Evolutionary conservation across 2,797 vertebrate species (phyloP), one percentile per base, ranked within the genome.

Genomic region (Ctenochaetus hawaiiensis): DNA sequence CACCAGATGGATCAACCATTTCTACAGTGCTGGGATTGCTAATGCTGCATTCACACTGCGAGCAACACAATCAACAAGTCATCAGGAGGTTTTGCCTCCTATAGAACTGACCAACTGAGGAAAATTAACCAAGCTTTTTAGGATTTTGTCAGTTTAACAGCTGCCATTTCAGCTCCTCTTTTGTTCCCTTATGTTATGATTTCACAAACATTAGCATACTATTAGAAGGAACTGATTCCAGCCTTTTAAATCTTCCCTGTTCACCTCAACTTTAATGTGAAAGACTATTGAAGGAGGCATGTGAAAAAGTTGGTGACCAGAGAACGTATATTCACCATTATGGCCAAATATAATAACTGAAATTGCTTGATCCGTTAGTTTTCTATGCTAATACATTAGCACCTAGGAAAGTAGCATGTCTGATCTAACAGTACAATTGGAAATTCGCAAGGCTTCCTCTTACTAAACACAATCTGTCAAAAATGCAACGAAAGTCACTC

Each of bases 51-150:
- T 70, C 64, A 57, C 70, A 66, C 48, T n/a, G 51, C 16, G 17
- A 80, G 58, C 18, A 73, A 78, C 72, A 26, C 54, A 37, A 69
- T 64, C 54, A 71, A 48, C 64, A 75, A 54, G 78, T 81, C 48
- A 39, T 26, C 17, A 12, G 37, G 43, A 57, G 49, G 5, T 56
- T 74, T 45, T 26, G n/a, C 4, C 37, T 70, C 67, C 59, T 26
- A 18, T 16, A 44, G 52, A 75, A 54, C 48, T 41, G 63, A 54
- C 39, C 43, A 12, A 66, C 37, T 20, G 10, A 18, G 48, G 59
- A 76, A 62, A 68, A 45, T 56, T 20, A 8, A 10, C 2, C 2
- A 22, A 56, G 10, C n/a, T 39, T 61, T 61, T 61, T 20, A n/a
- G n/a, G 23, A 22, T 13, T 26, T 59, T 67, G 22, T 16, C 45